phyloP scores from a whole-genome alignment of 1,140 invertebrate genomes.

The Cyphomyrmex costatus region DNA sequence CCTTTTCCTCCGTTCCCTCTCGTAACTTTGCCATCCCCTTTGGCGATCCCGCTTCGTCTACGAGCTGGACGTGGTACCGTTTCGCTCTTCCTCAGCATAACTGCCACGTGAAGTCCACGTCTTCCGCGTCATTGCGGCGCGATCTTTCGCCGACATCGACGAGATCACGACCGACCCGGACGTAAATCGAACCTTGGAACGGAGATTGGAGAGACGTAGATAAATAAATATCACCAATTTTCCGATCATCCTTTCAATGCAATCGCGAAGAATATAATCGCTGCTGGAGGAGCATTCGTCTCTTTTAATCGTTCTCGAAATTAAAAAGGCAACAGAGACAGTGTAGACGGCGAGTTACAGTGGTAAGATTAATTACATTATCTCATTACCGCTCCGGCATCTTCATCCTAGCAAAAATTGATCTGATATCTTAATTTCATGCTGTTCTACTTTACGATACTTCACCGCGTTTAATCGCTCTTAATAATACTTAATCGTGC shows the following conservation, averaged over 20 bases:
- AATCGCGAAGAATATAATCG: background rate
- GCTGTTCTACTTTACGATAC: constrained; percentile 27
- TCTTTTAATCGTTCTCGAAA: background rate
- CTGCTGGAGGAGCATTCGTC: background rate
- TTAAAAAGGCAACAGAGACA: background rate
- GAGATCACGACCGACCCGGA: constrained; percentile 26
- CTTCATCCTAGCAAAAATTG: background rate
- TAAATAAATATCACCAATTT: constrained; percentile 64
- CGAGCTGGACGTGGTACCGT: constrained; percentile 6
- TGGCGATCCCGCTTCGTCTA: constrained; percentile 28
- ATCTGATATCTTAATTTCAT: constrained; percentile 19
- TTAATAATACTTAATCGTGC: constrained; percentile 29
- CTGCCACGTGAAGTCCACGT: constrained; percentile 78
- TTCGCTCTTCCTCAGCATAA: constrained; percentile 44
- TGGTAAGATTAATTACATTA: background rate
- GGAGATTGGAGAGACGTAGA: constrained; percentile 40
- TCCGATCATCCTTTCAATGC: constrained; percentile 29
- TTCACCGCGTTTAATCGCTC: constrained; percentile 33
- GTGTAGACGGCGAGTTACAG: background rate
- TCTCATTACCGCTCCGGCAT: constrained; percentile 12
- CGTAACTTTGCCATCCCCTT: constrained; percentile 37
- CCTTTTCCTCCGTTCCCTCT: constrained; percentile 2
- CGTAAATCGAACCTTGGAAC: constrained; percentile 63
- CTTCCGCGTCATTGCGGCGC: constrained; percentile 79
- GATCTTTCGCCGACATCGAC: constrained; percentile 71